Percentiles rank a stretch among this genome's conserved stretches.
phyloP scores from a whole-genome alignment of 2,797 vertebrate genomes.

The Cirrhinus mrigala region DNA sequence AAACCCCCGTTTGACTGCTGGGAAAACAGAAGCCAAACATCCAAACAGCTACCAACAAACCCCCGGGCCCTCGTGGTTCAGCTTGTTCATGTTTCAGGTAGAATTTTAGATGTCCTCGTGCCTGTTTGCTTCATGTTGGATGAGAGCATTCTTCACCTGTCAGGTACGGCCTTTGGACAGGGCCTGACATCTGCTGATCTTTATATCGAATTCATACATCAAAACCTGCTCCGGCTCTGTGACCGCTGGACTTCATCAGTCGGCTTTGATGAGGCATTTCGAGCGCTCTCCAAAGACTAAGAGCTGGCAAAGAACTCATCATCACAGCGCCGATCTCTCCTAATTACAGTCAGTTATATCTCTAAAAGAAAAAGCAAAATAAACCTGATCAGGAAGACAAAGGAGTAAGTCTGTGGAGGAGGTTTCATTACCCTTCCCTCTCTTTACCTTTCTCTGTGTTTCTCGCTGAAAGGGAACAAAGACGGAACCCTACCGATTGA shows the following conservation, averaged over 20 bases:
- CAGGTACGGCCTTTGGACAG: slow-evolving; percentile 67
- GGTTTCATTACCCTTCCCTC: slow-evolving; percentile 90
- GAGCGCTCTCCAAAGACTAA: slow-evolving; percentile 72
- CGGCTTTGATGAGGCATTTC: slow-evolving; percentile 75
- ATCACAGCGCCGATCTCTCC: slow-evolving; percentile 76
- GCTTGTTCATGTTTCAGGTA: slow-evolving; percentile 65
- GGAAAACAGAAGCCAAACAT: slow-evolving; percentile 50
- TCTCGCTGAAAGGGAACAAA: slow-evolving; percentile 97
- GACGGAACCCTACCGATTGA: slow-evolving; percentile 93
- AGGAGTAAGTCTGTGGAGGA: slow-evolving; percentile 87
- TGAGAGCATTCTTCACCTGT: slow-evolving; percentile 64
- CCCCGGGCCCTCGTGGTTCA: slow-evolving; percentile 34
- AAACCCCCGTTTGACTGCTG: slow-evolving; percentile 53
- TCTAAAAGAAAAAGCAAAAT: slow-evolving; percentile 68
- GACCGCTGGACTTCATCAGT: slow-evolving; percentile 71
- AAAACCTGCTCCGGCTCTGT: slow-evolving; percentile 71
- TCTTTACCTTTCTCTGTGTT: slow-evolving; percentile 95
- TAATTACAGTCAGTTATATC: slow-evolving; percentile 82
- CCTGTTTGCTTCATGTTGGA: slow-evolving; percentile 60
- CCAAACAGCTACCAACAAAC: slow-evolving; percentile 29
- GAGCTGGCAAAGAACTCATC: slow-evolving; percentile 58
- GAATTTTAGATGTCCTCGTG: slow-evolving; percentile 64
- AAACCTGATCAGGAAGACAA: slow-evolving; percentile 82
- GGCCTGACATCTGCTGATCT: slow-evolving; percentile 72
- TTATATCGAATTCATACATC: slow-evolving; percentile 75